Base-by-base conservation (phyloP, 2,113 vertebrate species). In the Athene cunicularia region DNA sequence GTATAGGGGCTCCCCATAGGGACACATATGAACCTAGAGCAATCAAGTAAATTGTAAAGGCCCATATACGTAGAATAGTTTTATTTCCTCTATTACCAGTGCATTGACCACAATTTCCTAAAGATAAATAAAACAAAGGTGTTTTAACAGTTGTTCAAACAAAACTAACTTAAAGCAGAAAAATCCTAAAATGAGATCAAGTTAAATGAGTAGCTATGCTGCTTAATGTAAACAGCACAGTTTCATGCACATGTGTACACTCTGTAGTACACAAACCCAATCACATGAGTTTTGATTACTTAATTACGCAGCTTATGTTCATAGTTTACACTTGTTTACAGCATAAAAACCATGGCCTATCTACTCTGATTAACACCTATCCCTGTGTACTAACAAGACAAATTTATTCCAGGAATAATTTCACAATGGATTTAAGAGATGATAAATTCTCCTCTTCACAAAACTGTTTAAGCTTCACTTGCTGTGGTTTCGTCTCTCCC, bases 1-100 rank as follows among this genome's bases (percentile, higher is more conserved):
- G 67, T 66, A 66, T 5, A 80, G 74, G 93, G 96, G 92, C 93
- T 96, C 96, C 97, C 96, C 81, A 82, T 88, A 73, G 95, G 71
- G 93, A 94, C 50, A 90, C 60, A 41, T 18, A 95, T 14, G 71
- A 96, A 90, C 71, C 85, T 41, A 49, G 81, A 4, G 2, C 8
- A 45, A 66, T 3, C 74, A 58, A 83, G 33, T 27, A 73, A 43
- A 92, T 90, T 77, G 62, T 62, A 76, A 94, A 52, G 47, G 88
- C 37, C 35, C 63, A 50, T 26, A 73, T 49, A 90, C 50, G 30
- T 14, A 70, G 53, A 77, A 92, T 6, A 88, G 92, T 74, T 88
- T 76, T 73, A 47, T 95, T 80, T 90, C 50, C 41, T 73, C 12
- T 14, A 64, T 60, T 76, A 70, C 15, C 2, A 5, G 37, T 39